These are phyloP conservation scores for Channallabes apus DNA, from an alignment of 2,797 vertebrate genomes.

Conservation along the genomic window DNA sequence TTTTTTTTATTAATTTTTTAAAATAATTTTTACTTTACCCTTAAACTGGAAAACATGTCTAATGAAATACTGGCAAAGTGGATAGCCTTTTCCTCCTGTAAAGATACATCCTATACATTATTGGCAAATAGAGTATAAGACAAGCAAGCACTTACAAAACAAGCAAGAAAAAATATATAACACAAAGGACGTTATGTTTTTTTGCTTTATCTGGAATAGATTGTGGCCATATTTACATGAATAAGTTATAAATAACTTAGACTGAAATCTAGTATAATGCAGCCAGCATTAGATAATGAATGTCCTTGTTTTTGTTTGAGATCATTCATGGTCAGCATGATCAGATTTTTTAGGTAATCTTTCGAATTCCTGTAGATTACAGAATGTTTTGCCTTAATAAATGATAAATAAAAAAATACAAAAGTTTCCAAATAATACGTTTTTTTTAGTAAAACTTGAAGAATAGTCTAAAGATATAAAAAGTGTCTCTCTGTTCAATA, in stretches of 20 bases:
- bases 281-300: background rate
- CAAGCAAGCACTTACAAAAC: background rate
- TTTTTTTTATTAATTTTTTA: background rate
- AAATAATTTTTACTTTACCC: background rate
- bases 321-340: background rate
- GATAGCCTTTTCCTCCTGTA: background rate
- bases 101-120: background rate
- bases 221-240: background rate
- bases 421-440: background rate
- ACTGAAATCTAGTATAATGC: background rate
- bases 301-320: background rate
- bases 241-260: background rate
- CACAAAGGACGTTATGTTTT: background rate
- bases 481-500: background rate
- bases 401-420: background rate
- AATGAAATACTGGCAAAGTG: background rate
- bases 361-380: background rate
- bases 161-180: background rate
- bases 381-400: background rate
- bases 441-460: background rate
- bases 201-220: background rate
- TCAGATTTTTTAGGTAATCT: background rate
- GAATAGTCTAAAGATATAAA: background rate
- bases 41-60: background rate
- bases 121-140: background rate